Base-by-base conservation (phyloP, 1,140 invertebrate species). In the Drosophila pruinosa region DNA sequence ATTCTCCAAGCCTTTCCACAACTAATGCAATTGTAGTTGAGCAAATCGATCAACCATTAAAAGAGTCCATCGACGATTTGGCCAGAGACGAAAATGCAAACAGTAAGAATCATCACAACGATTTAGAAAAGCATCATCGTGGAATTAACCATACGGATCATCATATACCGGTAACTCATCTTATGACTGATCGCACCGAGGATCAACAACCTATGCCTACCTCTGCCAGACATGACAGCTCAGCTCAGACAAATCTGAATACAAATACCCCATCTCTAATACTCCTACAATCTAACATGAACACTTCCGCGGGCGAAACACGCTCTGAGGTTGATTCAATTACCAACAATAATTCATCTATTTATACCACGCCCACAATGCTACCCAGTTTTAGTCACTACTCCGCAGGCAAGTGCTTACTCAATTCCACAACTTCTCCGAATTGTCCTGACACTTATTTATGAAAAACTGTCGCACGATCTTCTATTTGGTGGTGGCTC, bases 341-440 rank as follows among this genome's bases (percentile, higher is more conserved):
- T 79, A 92, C 93, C 54, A 93, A 45, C 38, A 75, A 92, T 64
- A 91, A 90, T 50, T 15, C 91, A 82, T 76, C 91, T 89, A 82
- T 93, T 91, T 93, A 93, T 89, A 53, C 82, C 28, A 61, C 78
- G 21, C 94, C 94, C 39, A 93, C 94, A 63, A 94, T 95, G 93
- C 92, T 95, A 67, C 94, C 94, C 45, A 95, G 94, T 93, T 95
- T 95, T 90, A 94, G 94, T 89, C 94, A 94, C 68, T 95, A 95
- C 89, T 92, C 94, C 31, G 93, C 95, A 93, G 95, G 95, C 95
- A 93, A 93, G 93, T 34, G 31, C 31, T 94, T 39, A 15, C 21
- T 48, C 43, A 58, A 17, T 10, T 14, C n/a, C 22, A 68, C 12
- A 48, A 21, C 1, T 12, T 8, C 4, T 10, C 8, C 26, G 38